These are phyloP conservation scores for Thamnaconus septentrionalis DNA, from an alignment of 2,113 vertebrate species.

Conservation along the genomic window DNA sequence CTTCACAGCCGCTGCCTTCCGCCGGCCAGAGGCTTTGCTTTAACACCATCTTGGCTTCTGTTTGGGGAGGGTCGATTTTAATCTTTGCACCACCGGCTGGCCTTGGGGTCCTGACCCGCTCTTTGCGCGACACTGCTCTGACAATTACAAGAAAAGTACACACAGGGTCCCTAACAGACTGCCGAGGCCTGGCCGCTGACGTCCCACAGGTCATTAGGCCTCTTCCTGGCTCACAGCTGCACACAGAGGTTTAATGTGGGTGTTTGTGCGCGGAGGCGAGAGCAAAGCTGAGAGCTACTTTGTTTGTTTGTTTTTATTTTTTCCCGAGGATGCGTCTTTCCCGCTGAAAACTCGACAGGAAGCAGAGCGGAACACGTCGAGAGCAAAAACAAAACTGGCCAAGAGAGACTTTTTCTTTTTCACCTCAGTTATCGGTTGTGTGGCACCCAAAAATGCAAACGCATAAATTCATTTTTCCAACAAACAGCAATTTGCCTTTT, in stretches of 20 bases:
- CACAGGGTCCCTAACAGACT: conserved; percentile 46
- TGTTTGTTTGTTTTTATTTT: conserved; percentile 17
- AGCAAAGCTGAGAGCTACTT: conserved; percentile 37
- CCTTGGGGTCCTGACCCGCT: conserved; percentile 27
- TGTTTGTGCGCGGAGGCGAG: conserved; percentile 25
- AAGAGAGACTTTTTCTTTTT: conserved; percentile 29
- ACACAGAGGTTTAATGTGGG: conserved; percentile 42
- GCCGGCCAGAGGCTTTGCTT: conserved; percentile 10
- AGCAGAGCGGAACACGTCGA: conserved; percentile 54
- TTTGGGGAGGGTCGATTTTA: conserved; percentile 19
- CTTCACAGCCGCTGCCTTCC: conserved; percentile 4
- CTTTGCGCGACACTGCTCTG: conserved; percentile 33
- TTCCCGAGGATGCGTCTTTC: conserved; percentile 8
- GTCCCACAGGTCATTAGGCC: conserved; percentile 62
- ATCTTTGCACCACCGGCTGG: conserved; percentile 36
- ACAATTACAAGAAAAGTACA: conserved; percentile 51
- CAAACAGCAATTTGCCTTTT: neutral
- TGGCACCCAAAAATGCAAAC: neutral
- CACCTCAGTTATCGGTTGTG: conserved; percentile 17
- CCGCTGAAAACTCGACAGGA: conserved; percentile 17
- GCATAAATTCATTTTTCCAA: too few relatives aligned
- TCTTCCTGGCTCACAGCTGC: conserved; percentile 44
- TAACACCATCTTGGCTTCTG: conserved; percentile 24
- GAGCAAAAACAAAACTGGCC: conserved; percentile 33
- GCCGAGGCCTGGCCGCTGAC: conserved; percentile 30